Evolutionary conservation across 2,113 vertebrate genomes (phyloP), one percentile per base, ranked within the genome.

Genomic region (Arothron firmamentum): DNA sequence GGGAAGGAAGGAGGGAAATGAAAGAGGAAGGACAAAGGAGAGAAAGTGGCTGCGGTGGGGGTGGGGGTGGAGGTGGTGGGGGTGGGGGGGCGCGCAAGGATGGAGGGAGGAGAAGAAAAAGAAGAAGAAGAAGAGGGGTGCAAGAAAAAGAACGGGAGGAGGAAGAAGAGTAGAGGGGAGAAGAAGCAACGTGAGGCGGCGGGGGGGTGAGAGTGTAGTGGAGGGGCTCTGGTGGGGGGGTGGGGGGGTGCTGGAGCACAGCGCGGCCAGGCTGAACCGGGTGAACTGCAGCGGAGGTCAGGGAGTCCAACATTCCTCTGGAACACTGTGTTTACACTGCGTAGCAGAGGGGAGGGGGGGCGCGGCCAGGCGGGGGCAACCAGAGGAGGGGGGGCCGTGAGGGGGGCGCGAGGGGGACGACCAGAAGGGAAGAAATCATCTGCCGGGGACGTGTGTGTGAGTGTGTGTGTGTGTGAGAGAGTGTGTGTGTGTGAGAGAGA

Each of bases 271-370:
- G 89, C 81, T 91, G 91, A 92, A 92, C 91, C 76, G 84, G 87
- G 70, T 92, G 90, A 92, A 91, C 91, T 88, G 83, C 85, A 84
- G 87, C 64, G 66, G 84, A 88, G 91, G 90, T 92, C 91, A 91
- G 81, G 68, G 90, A 90, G 91, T 92, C 90, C 91, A 92, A 91
- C 90, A 92, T 91, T 92, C 91, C 91, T 89, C 90, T 90, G 88
- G 90, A 90, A 88, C 87, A 76, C 79, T 87, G 88, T 90, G 90
- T 90, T 91, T 91, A 91, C 88, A 91, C 91, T 89, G 89, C 85
- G 81, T 70, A 83, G 81, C 82, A 53, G 56, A 67, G 80, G 70
- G 78, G n/a, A n/a, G n/a, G n/a, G n/a, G 45, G 45, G 45, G 45
- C n/a, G n/a, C n/a, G n/a, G n/a, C n/a, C n/a, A 74, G 65, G 74